phyloP scores from a whole-genome alignment of 23 tunicate genomes.

The Trididemnum clinides region DNA sequence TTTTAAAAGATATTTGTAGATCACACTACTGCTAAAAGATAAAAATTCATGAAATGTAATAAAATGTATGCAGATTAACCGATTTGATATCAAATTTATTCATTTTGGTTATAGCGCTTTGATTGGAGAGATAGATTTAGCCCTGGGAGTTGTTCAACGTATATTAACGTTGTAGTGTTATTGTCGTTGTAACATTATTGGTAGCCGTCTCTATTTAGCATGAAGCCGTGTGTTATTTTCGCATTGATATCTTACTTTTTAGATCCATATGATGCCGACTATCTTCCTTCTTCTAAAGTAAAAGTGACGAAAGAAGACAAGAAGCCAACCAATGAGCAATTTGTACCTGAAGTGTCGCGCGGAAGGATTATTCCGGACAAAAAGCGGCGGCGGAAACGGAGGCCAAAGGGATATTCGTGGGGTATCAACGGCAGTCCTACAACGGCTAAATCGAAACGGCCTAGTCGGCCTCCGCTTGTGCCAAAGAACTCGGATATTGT shows the following conservation, averaged over 20 bases:
- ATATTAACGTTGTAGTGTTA: too few relatives aligned
- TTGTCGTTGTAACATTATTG: too few relatives aligned
- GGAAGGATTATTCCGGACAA: conserved; percentile 15
- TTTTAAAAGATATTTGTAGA: too few relatives aligned
- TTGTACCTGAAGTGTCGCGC: conserved; percentile 1
- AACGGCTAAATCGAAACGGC: neutral
- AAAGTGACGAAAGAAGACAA: neutral
- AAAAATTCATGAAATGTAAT: too few relatives aligned
- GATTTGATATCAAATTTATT: too few relatives aligned
- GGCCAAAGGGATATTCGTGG: conserved; percentile 83
- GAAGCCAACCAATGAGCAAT: neutral
- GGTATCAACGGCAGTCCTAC: conserved; percentile 14
- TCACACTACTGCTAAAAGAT: too few relatives aligned
- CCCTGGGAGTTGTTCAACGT: too few relatives aligned
- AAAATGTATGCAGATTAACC: too few relatives aligned
- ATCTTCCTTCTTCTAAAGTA: neutral
- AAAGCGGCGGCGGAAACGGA: conserved; percentile 63
- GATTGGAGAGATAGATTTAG: too few relatives aligned
- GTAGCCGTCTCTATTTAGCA: too few relatives aligned
- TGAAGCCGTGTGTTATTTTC: too few relatives aligned
- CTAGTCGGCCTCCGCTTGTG: neutral
- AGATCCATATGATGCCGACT: conserved; percentile 26
- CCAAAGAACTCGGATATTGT: neutral
- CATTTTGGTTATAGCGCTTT: too few relatives aligned
- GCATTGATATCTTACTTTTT: neutral